phyloP scores from a whole-genome alignment of 2,888 invertebrate species.

The Bellardia bayeri region DNA sequence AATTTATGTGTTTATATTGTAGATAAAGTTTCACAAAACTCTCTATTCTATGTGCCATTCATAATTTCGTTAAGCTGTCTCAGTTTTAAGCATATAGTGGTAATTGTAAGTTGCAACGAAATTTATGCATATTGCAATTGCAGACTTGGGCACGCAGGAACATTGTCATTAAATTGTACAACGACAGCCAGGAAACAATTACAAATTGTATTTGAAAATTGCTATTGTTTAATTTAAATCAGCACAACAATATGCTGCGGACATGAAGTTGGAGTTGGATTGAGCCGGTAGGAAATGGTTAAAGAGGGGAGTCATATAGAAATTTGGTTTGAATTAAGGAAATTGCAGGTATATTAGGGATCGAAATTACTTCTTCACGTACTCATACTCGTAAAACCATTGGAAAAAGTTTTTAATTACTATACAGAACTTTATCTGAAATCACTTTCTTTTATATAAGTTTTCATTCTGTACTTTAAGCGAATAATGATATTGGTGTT shows the following conservation, averaged over 20 bases:
- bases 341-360: background rate
- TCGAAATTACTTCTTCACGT: too few species aligned
- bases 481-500: too few species aligned
- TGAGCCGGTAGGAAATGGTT: slow-evolving; percentile 1
- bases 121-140: slow-evolving; percentile 37
- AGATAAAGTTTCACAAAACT: background rate
- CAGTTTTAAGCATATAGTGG: background rate
- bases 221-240: slow-evolving; percentile 54
- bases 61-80: slow-evolving; percentile 33
- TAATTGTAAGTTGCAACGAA: slow-evolving; percentile 43
- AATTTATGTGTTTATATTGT: background rate
- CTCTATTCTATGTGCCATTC: background rate
- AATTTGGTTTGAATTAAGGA: background rate
- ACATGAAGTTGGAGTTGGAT: background rate
- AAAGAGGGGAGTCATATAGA: background rate
- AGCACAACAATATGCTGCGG: background rate
- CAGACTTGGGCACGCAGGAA: slow-evolving; percentile 2
- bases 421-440: too few species aligned
- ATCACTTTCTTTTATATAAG: too few species aligned
- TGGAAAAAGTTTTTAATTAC: too few species aligned
- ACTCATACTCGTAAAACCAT: too few species aligned
- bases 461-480: too few species aligned
- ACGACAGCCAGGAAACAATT: slow-evolving; percentile 68
- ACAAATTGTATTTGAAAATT: slow-evolving; percentile 68
- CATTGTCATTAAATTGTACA: slow-evolving; percentile 61